Conservation (phyloP, 2,888 invertebrate species). For the Caenorhabditis angaria region DNA sequence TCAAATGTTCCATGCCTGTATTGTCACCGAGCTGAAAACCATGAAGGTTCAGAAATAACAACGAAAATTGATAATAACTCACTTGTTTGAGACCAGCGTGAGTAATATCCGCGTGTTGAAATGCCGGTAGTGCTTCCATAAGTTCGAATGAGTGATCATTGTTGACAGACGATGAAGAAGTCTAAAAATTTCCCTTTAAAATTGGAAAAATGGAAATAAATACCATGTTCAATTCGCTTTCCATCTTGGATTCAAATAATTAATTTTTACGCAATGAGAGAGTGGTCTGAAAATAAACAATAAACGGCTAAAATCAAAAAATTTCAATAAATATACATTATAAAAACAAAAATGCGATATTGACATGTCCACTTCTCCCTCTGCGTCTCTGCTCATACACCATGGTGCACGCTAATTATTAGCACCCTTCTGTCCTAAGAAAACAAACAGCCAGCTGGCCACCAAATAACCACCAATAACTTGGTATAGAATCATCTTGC, state of each 20-base stretch:
- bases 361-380: neutral
- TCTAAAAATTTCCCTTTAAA: constrained; percentile 33
- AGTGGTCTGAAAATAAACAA: constrained; percentile 9
- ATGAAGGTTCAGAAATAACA: constrained; percentile 46
- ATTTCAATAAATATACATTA: constrained; percentile 7
- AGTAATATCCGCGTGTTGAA: constrained; percentile 49
- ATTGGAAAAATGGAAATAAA: constrained; percentile 29
- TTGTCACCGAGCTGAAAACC: constrained; percentile 46
- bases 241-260: constrained; percentile 21
- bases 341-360: neutral
- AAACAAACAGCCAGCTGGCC: no score
- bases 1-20: constrained; percentile 43
- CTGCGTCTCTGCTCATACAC: neutral
- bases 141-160: constrained; percentile 28
- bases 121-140: constrained; percentile 45
- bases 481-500: no score
- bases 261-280: neutral
- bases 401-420: no score
- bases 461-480: no score
- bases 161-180: constrained; percentile 26
- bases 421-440: no score
- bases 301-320: constrained; percentile 5
- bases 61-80: constrained; percentile 40
- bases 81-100: constrained; percentile 37
- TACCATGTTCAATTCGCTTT: constrained; percentile 32